Conservation (phyloP, 2,797 vertebrate species). For the Varecia variegata region DNA sequence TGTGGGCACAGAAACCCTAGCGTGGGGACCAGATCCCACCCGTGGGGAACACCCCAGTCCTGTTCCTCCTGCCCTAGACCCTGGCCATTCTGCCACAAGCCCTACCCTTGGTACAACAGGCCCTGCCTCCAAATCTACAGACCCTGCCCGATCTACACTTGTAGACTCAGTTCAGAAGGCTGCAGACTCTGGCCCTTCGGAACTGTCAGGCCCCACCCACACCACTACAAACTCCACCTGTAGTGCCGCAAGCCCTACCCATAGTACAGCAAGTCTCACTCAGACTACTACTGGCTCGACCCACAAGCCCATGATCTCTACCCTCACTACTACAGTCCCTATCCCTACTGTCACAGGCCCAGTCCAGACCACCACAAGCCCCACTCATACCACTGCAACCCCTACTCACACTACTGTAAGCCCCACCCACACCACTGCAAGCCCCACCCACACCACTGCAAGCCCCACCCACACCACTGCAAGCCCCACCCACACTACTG, state of each 20-base stretch:
- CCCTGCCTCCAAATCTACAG: not conserved
- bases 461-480: not conserved
- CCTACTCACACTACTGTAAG: not conserved
- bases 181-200: not conserved
- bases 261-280: not conserved
- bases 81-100: not conserved
- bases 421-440: not conserved
- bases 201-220: not conserved
- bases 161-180: not conserved
- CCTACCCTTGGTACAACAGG: not conserved
- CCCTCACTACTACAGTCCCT: not conserved
- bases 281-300: not conserved
- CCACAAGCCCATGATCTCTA: not conserved
- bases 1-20: not conserved
- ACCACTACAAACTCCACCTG: not conserved
- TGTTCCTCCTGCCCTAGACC: not conserved
- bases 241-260: not conserved
- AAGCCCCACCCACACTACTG: not conserved
- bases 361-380: not conserved
- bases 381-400: not conserved
- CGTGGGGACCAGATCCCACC: not conserved
- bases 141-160: not conserved
- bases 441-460: not conserved
- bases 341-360: not conserved
- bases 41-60: not conserved